Evolutionary conservation across 2,113 vertebrate species (phyloP).

Genomic region (Rhipidura dahli): DNA sequence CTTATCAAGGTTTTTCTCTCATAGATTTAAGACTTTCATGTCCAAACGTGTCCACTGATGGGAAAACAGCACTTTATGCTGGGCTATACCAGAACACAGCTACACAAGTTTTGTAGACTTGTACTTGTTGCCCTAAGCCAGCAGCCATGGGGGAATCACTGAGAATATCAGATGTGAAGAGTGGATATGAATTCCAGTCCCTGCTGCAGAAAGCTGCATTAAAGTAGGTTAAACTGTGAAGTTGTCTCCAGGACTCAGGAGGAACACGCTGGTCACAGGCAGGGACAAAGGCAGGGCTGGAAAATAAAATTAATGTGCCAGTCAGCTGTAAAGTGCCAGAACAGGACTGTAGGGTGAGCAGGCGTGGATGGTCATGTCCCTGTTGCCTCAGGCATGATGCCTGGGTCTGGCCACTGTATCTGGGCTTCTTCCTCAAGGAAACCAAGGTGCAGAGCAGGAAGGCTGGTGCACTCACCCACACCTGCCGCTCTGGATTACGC

Average conservation of each 20-base stretch:
- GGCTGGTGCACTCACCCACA: not conserved
- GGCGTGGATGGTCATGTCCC: not conserved
- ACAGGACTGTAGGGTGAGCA: not conserved
- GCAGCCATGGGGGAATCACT: fast-evolving
- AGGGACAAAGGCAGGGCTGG: not conserved
- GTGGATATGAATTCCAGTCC: not conserved
- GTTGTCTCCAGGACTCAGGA: not conserved
- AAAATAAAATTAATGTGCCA: not conserved
- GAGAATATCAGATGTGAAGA: not conserved
- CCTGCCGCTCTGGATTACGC: not conserved
- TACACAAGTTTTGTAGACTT: not conserved
- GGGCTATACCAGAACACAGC: not conserved
- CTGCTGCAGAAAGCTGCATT: not conserved
- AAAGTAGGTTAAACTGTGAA: not conserved
- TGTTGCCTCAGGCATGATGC: not conserved
- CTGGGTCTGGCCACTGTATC: not conserved
- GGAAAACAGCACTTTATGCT: constrained; percentile 17
- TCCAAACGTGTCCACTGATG: constrained; percentile 40
- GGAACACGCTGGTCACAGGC: fast-evolving
- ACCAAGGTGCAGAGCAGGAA: not conserved
- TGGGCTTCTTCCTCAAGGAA: not conserved
- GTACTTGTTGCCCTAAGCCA: not conserved
- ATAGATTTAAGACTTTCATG: constrained; percentile 39
- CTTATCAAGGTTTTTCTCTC: constrained; percentile 29
- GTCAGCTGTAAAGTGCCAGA: not conserved